phyloP scores from a whole-genome alignment of 2,797 vertebrate species.

The Sternarchorhynchus goeldii region DNA sequence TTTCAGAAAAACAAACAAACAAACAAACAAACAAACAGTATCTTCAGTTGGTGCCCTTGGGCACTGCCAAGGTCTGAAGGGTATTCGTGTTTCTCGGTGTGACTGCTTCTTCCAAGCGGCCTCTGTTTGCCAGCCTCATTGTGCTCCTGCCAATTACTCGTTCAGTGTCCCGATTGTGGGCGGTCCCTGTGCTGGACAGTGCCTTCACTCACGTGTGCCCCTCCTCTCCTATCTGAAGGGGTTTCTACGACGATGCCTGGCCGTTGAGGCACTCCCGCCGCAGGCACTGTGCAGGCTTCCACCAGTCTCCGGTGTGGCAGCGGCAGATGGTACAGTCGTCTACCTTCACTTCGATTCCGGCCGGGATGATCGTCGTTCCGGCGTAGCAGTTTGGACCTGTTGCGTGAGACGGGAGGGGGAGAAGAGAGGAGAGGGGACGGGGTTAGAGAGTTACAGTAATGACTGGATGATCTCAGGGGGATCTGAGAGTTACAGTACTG shows the following conservation, averaged over 20 bases:
- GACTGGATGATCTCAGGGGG: slow-evolving; percentile 63
- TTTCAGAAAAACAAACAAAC: slow-evolving; percentile 60
- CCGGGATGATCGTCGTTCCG: slow-evolving; percentile 98
- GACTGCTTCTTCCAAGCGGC: slow-evolving; percentile 45
- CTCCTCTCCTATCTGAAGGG: slow-evolving; percentile 43
- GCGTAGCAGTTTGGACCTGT: slow-evolving; percentile 99
- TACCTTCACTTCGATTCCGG: slow-evolving; percentile 99
- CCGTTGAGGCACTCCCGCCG: slow-evolving; percentile 97
- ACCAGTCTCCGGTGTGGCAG: slow-evolving; percentile 99
- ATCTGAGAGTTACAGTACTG: slow-evolving; percentile 53
- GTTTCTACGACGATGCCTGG: slow-evolving; percentile 86
- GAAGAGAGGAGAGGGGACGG: slow-evolving; percentile 7
- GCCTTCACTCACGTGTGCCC: slow-evolving; percentile 53
- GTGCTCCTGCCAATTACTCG: slow-evolving; percentile 78
- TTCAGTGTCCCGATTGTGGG: slow-evolving; percentile 66
- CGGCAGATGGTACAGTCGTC: slow-evolving; percentile 99
- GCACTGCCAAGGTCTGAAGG: slow-evolving; percentile 49
- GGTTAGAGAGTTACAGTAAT: slow-evolving; percentile 52
- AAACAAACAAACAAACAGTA: slow-evolving; percentile 54
- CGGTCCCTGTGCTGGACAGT: slow-evolving; percentile 49
- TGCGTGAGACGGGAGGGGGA: slow-evolving; percentile 59
- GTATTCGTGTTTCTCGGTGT: slow-evolving; percentile 43
- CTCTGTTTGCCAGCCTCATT: slow-evolving; percentile 70
- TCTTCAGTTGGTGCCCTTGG: slow-evolving; percentile 55
- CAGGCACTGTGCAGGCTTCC: slow-evolving; percentile 98